Conservation (phyloP, 2,113 vertebrate species). For the Ursus arctos region DNA sequence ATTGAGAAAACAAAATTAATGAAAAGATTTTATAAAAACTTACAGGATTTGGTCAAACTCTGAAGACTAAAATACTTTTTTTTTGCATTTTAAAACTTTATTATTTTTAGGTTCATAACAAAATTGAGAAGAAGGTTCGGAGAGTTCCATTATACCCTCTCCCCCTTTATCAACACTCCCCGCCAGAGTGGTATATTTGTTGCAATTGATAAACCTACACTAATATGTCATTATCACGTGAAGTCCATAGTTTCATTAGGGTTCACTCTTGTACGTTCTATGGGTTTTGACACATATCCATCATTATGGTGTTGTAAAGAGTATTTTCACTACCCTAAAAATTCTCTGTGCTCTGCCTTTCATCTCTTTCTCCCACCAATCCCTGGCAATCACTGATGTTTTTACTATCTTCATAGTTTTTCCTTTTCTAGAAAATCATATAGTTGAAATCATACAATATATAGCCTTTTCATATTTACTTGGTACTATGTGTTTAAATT, state of each 20-base stretch:
- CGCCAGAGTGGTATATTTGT: neutral
- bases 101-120: neutral
- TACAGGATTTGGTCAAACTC: neutral
- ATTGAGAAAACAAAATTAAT: slow-evolving; percentile 48
- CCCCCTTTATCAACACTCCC: neutral
- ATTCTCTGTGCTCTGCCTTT: neutral
- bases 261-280: neutral
- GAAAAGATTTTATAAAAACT: slow-evolving; percentile 28
- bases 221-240: neutral
- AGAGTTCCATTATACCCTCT: too few relatives aligned
- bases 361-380: neutral
- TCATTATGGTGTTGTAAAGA: neutral
- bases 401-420: neutral
- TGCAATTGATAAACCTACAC: neutral
- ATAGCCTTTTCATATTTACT: neutral
- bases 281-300: neutral
- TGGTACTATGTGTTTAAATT: neutral
- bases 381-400: too few relatives aligned
- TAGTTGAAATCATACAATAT: neutral
- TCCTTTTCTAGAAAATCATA: neutral
- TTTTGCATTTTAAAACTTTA: neutral
- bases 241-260: neutral
- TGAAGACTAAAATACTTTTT: neutral
- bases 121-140: neutral
- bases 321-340: neutral